Conservation (phyloP, 2,113 vertebrate species). For the Odobenus rosmarus region DNA sequence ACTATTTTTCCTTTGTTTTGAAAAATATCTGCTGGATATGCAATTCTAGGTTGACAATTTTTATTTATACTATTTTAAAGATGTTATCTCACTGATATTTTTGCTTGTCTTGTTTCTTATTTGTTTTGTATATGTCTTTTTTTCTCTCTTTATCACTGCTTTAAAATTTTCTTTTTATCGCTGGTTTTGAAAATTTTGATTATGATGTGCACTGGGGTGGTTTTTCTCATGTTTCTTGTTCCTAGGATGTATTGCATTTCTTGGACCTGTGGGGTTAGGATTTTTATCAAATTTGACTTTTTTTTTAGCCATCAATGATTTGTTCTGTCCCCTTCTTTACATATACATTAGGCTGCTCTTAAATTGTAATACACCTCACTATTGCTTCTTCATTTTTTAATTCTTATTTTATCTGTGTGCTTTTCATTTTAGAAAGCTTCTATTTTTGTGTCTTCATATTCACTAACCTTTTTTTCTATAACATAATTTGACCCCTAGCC, state of each 20-base stretch:
- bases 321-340: neutral
- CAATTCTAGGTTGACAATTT: neutral
- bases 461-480: neutral
- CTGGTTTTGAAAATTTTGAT: neutral
- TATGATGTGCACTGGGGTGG: neutral
- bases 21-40: neutral
- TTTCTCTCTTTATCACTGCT: neutral
- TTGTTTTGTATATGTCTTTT: neutral
- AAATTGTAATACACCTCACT: neutral
- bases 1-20: neutral
- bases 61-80: neutral
- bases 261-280: neutral
- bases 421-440: neutral
- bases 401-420: neutral
- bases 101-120: neutral
- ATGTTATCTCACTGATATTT: neutral
- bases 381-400: neutral
- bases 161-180: neutral
- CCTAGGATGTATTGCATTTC: neutral
- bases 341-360: neutral
- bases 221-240: neutral
- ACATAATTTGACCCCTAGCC: neutral
- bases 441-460: neutral
- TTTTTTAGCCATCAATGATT: neutral
- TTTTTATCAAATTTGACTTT: neutral